Base-by-base conservation (phyloP, 2,888 invertebrate genomes). In the Plebejus argus region DNA sequence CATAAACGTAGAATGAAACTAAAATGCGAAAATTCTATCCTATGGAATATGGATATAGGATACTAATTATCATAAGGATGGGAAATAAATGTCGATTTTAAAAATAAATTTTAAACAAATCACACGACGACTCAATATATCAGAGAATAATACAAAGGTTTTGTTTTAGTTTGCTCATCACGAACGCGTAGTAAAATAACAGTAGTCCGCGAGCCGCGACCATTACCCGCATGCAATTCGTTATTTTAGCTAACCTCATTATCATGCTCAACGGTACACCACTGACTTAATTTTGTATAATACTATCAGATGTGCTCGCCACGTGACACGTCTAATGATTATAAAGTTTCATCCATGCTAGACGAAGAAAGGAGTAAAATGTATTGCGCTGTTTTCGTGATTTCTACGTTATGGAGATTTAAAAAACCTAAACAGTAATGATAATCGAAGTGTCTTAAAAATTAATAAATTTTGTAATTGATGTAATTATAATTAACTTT, bases 161-260 rank as follows among this genome's bases (percentile, higher is more conserved):
- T 23, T 23, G 23, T 61, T 61, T 61, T 20, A 20, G 58, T 3
- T 61, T 61, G 7, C 58, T 61, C 58, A 20, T 61, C 23, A 61
- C 61, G 61, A 61, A 61, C 23, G 12, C 61, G 20, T 61, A 23
- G 23, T 23, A 23, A 23, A 61, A 61, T 12, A 61, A 23, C 23
- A 61, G 23, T 61, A 61, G 23, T 23, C 23, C 61, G 53, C 53
- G 53, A 53, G 45, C 45, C 10, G 61, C 23, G 61, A 61, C 20
- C 20, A 23, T 23, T 61, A 61, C 23, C 58, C 12, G 61, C 61
- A 61, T 61, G 61, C 61, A 61, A 61, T 58, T n/a, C 8, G 20
- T 58, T n/a, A 58, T 61, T 61, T 61, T 10, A 23, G 61, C 61
- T 61, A 23, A 61, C 61, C 61, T 61, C 61, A 61, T 61, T 23